These are phyloP conservation scores for Tragelaphus buxtoni DNA, from an alignment of 2,113 vertebrate species.

Conservation along the genomic window DNA sequence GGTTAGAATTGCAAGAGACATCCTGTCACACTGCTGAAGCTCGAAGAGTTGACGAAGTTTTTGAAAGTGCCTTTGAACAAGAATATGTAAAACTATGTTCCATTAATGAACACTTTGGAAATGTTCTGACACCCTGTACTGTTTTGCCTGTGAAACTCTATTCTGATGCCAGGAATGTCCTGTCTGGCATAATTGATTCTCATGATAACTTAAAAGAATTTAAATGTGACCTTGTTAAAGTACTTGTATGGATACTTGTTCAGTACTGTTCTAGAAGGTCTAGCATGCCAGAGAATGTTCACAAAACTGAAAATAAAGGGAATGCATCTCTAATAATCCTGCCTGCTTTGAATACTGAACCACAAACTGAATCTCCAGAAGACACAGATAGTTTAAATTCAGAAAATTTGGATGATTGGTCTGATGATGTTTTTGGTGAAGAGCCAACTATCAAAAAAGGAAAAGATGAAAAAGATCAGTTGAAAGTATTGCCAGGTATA, in stretches of 20 bases:
- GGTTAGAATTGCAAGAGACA: slow-evolving; percentile 96
- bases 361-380: slow-evolving; percentile 74
- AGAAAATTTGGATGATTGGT: slow-evolving; percentile 88
- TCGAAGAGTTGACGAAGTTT: slow-evolving; percentile 94
- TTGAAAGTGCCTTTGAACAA: slow-evolving; percentile 90
- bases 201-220: slow-evolving; percentile 93
- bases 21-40: slow-evolving; percentile 98
- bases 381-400: slow-evolving; percentile 86
- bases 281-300: slow-evolving; percentile 64
- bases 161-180: slow-evolving; percentile 92
- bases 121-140: slow-evolving; percentile 90
- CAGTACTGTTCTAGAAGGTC: slow-evolving; percentile 83
- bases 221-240: slow-evolving; percentile 93
- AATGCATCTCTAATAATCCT: slow-evolving; percentile 9
- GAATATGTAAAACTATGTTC: slow-evolving; percentile 80
- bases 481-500: slow-evolving; percentile 63
- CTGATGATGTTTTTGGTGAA: slow-evolving; percentile 91
- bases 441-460: slow-evolving; percentile 82
- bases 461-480: slow-evolving; percentile 78
- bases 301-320: slow-evolving; percentile 14
- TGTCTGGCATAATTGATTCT: slow-evolving; percentile 96
- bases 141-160: slow-evolving; percentile 90
- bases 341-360: slow-evolving; percentile 61
- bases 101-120: slow-evolving; percentile 93
- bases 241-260: slow-evolving; percentile 92